phyloP scores from a whole-genome alignment of 2,888 invertebrate genomes.

The Platycnemis pennipes region DNA sequence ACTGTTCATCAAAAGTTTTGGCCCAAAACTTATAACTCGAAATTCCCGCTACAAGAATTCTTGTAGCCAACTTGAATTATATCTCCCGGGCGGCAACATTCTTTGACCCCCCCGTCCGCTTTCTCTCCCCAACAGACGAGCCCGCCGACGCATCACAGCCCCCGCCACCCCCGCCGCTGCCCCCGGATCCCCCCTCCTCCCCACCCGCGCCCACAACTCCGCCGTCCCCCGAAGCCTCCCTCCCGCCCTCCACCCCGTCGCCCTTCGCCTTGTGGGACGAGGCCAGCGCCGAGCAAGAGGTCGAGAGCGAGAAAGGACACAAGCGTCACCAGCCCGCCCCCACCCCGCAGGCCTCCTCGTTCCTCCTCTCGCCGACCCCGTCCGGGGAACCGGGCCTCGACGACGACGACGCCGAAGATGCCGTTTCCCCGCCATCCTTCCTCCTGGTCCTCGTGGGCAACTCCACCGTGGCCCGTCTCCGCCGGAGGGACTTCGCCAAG shows the following conservation, averaged over 20 bases:
- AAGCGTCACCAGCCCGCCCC: conserved; percentile 69
- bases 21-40: not conserved
- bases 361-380: conserved; percentile 73
- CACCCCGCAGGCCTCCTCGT: conserved; percentile 72
- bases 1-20: not conserved
- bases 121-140: not conserved
- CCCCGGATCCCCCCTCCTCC: not conserved
- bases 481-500: conserved; percentile 76
- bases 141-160: not conserved
- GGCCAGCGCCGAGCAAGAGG: conserved; percentile 75
- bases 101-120: not conserved
- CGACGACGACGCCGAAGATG: not conserved
- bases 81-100: not conserved
- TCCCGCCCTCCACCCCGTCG: conserved; percentile 69
- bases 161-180: not conserved
- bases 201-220: not conserved
- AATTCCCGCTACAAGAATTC: not conserved
- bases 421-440: conserved; percentile 72
- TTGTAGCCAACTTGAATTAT: not conserved
- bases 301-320: conserved; percentile 71
- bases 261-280: conserved; percentile 75
- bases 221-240: conserved; percentile 69
- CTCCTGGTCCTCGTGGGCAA: conserved; percentile 76
- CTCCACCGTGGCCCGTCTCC: conserved; percentile 75
- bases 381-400: conserved; percentile 68